Evolutionary conservation across 2,797 vertebrate species (phyloP).

Genomic region (Ibycter americanus): DNA sequence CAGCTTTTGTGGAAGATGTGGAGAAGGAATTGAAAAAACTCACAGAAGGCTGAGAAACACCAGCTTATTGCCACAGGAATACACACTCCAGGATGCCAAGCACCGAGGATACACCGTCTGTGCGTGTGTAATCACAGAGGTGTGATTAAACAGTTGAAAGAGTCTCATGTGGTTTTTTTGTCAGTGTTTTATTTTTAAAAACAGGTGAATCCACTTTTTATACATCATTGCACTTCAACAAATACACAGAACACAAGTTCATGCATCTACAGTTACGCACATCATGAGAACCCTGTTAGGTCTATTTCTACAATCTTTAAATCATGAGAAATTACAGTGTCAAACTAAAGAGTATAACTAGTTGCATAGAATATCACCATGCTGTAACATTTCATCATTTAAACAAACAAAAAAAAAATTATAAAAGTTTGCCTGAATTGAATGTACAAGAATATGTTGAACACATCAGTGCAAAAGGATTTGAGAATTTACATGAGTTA

Average conservation of each 20-base stretch:
- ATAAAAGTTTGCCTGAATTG: slow-evolving; percentile 84
- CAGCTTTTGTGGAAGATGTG: slow-evolving; percentile 87
- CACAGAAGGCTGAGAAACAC: slow-evolving; percentile 69
- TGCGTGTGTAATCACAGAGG: no score
- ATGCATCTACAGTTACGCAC: slow-evolving; percentile 96
- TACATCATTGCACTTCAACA: slow-evolving; percentile 93
- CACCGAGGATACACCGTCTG: neutral
- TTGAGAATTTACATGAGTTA: slow-evolving; percentile 81
- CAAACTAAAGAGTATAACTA: slow-evolving; percentile 85
- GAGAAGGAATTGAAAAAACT: slow-evolving; percentile 85
- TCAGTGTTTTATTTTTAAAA: slow-evolving; percentile 96
- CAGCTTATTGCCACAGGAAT: neutral
- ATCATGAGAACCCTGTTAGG: slow-evolving; percentile 83
- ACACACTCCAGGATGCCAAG: neutral
- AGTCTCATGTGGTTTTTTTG: slow-evolving; percentile 65
- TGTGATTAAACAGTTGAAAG: neutral
- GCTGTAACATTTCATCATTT: slow-evolving; percentile 85
- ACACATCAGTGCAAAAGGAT: slow-evolving; percentile 95
- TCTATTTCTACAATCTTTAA: slow-evolving; percentile 89
- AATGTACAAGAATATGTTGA: slow-evolving; percentile 82
- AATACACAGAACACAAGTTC: slow-evolving; percentile 92
- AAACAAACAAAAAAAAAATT: slow-evolving; percentile 83
- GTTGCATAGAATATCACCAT: slow-evolving; percentile 99
- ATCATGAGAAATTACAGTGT: slow-evolving; percentile 89
- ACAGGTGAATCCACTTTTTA: slow-evolving; percentile 91